Evolutionary conservation across 2,797 vertebrate species (phyloP), one percentile per base, ranked within the genome.

Genomic region (Uromys caudimaculatus): DNA sequence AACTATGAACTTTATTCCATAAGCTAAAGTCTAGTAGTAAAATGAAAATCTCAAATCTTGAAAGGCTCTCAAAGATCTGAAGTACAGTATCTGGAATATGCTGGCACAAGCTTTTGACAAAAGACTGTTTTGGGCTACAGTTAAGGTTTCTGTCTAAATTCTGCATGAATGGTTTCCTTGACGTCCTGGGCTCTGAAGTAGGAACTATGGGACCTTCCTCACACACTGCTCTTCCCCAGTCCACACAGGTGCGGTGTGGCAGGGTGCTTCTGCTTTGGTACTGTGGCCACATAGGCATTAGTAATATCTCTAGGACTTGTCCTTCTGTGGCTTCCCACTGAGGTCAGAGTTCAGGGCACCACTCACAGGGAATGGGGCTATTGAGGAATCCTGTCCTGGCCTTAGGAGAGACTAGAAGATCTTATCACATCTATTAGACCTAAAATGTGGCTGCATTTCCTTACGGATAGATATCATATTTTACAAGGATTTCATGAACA

Each of bases 121-220:
- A 60, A 90, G 8, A 94, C 0, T 1, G 32, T 87, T 82, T 91
- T 93, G 98, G 96, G 79, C 95, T 96, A 94, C 94, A 90, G 95
- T 96, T 98, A 98, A 97, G n/a, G 91, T 97, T 94, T 92, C 91
- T 96, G 96, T 71, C 67, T 88, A 96, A 79, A 95, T 60, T 97
- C 95, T 54, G 11, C 83, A 97, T 79, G 97, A 98, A 97, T 96
- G 96, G 98, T 97, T 97, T 97, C 95, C 92, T 96, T 94, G 97
- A 96, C 94, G 97, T 93, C 98, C 78, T 89, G 98, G 97, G 95
- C 93, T 97, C 93, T 97, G 97, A 98, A 58, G 8, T 98, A 32
- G 73, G 16, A 56, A 16, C 47, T 97, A 95, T 69, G 98, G 97
- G 97, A 98, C 77, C 98, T 97, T 97, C 96, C 95, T 97, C 95